These are phyloP conservation scores for Cettia cetti DNA, from an alignment of 2,113 vertebrate species.

Conservation along the genomic window DNA sequence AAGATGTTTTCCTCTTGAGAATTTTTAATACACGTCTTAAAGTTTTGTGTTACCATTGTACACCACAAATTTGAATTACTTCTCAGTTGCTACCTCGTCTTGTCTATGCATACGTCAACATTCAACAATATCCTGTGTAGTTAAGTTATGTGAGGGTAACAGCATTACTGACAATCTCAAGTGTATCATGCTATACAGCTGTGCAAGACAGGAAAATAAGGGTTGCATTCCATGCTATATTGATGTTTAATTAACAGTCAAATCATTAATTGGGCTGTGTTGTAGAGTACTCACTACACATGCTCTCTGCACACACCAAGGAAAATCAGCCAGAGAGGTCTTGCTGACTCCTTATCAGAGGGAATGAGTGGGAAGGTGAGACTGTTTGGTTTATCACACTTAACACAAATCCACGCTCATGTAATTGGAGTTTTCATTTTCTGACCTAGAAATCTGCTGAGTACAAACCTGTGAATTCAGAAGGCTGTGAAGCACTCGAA, in stretches of 20 bases:
- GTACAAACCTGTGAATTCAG: neutral
- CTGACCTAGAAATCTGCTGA: neutral
- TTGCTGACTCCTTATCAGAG: neutral
- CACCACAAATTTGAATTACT: neutral
- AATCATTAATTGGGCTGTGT: neutral
- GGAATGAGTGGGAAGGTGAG: neutral
- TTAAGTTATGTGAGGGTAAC: neutral
- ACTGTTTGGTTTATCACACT: neutral
- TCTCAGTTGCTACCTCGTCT: neutral
- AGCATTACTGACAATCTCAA: neutral
- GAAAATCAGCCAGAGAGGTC: neutral
- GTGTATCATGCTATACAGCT: neutral
- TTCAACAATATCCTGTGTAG: neutral
- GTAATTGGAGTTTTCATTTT: neutral
- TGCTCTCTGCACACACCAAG: neutral
- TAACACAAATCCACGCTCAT: neutral
- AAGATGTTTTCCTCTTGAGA: constrained; percentile 19
- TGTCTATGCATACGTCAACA: neutral
- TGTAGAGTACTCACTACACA: neutral
- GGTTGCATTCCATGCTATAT: neutral
- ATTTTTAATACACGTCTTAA: neutral
- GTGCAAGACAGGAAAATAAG: neutral
- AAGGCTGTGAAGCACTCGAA: neutral
- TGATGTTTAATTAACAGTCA: neutral
- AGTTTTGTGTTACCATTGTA: neutral